Conservation (phyloP, 2,113 vertebrate genomes). For the Alouatta palliata region DNA sequence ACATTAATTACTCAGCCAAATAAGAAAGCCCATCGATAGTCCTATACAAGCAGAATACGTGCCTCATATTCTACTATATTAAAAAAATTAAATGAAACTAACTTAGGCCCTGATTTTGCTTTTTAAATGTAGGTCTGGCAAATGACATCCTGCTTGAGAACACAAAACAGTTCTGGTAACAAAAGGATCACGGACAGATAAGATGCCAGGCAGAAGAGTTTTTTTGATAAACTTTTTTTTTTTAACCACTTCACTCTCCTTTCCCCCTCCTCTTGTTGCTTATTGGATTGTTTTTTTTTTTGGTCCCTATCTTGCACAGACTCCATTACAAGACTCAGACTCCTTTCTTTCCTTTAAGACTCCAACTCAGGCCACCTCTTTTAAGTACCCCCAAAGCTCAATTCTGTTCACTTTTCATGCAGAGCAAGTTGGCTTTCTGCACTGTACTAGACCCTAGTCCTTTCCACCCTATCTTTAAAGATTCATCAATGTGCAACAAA, state of each 20-base stretch:
- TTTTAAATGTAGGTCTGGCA: background rate
- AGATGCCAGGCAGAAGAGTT: background rate
- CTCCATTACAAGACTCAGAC: background rate
- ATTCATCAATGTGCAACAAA: background rate
- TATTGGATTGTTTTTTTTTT: background rate
- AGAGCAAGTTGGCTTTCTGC: background rate
- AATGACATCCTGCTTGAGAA: background rate
- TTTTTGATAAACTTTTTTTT: background rate
- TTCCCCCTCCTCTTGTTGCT: background rate
- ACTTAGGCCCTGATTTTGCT: background rate
- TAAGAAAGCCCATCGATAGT: background rate
- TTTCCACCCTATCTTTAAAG: background rate
- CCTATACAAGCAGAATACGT: background rate
- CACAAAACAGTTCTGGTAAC: background rate
- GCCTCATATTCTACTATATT: background rate
- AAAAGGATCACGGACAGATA: background rate
- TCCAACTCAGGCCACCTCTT: background rate
- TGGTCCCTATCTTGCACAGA: background rate
- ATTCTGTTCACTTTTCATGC: background rate
- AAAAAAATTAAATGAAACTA: background rate
- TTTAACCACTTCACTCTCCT: background rate
- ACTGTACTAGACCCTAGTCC: background rate
- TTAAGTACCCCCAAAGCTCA: background rate
- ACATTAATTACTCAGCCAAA: constrained; percentile 37
- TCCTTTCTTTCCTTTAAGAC: background rate